Conservation (phyloP, 2,797 vertebrate species). For the Premnoplex brunnescens region DNA sequence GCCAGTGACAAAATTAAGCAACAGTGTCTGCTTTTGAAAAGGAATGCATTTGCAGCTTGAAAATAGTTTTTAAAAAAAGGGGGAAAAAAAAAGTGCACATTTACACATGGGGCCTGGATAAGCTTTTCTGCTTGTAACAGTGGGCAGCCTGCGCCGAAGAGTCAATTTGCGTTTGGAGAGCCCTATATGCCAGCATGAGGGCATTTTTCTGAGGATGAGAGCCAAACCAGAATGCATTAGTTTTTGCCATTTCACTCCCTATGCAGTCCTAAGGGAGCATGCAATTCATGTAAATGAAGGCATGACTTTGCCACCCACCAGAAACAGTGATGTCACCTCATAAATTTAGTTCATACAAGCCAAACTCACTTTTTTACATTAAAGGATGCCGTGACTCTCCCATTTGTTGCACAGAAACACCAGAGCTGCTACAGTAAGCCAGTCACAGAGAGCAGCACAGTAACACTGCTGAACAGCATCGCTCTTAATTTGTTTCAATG, state of each 20-base stretch:
- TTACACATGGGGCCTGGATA: not conserved
- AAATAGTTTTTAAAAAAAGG: not conserved
- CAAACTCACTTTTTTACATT: not conserved
- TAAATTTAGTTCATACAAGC: not conserved
- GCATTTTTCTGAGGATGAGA: not conserved
- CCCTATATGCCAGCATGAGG: rapidly evolving
- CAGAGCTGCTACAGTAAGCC: not conserved
- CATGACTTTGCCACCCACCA: not conserved
- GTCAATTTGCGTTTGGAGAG: not conserved
- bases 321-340: not conserved
- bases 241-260: not conserved
- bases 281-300: not conserved
- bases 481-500: not conserved
- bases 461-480: not conserved
- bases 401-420: not conserved
- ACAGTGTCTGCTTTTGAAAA: not conserved
- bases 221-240: not conserved
- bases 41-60: not conserved
- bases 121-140: not conserved
- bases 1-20: not conserved
- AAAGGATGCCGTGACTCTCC: not conserved
- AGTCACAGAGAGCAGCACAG: not conserved
- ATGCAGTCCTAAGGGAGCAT: not conserved
- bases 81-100: rapidly evolving
- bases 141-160: not conserved